Evolutionary conservation across 2,113 vertebrate species (phyloP).

Genomic region (Macheiramphus alcinus): DNA sequence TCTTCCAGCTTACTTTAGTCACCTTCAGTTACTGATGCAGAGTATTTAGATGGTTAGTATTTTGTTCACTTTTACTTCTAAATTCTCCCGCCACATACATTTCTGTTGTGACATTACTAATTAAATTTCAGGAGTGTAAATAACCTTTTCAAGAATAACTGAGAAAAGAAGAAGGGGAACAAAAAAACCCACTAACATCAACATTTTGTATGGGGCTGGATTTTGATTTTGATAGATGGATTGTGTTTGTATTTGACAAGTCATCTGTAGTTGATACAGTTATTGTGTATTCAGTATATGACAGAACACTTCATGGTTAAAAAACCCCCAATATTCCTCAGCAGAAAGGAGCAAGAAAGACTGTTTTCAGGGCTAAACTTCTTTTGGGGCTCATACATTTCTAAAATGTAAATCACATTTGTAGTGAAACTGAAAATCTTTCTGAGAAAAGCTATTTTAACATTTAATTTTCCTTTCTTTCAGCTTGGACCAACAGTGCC

Average conservation of each 20-base stretch:
- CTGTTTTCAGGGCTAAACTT: neutral
- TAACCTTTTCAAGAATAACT: no score
- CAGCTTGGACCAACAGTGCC: neutral
- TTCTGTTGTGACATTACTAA: no score
- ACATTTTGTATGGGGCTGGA: neutral
- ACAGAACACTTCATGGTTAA: neutral
- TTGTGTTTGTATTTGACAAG: neutral
- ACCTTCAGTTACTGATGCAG: no score
- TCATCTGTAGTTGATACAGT: neutral
- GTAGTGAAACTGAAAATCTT: neutral
- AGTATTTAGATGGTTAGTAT: no score
- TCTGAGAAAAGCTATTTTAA: neutral
- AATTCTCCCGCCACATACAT: no score
- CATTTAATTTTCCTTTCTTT: neutral
- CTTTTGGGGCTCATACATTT: neutral
- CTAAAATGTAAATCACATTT: neutral
- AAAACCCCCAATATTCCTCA: neutral
- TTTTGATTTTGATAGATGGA: neutral
- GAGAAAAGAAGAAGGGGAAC: no score
- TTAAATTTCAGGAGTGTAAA: no score
- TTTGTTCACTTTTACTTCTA: no score
- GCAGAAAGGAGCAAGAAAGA: neutral
- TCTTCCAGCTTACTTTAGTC: no score
- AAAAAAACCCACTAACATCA: neutral
- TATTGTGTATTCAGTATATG: neutral